A percentile compares a stretch with the other conserved stretches of the same genome.
Evolutionary conservation across 92 coral and sea anemone species (phyloP).

Genomic region (Parazoanthus swiftii): DNA sequence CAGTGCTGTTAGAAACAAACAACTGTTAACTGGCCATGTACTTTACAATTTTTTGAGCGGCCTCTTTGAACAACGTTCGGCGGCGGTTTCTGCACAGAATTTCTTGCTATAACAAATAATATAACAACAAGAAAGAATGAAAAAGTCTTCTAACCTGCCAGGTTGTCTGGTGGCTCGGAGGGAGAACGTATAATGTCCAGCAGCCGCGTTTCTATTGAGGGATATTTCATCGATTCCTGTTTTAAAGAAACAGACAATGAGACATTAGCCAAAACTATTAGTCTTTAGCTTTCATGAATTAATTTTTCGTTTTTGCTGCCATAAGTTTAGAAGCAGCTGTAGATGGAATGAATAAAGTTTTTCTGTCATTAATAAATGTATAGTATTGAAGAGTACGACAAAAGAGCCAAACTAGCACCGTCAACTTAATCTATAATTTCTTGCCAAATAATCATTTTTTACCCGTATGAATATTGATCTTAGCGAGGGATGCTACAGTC

Average conservation of each 20-base stretch:
- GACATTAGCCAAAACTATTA: constrained; percentile 28
- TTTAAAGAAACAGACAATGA: constrained; percentile 44
- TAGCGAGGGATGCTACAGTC: background rate
- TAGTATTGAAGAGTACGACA: constrained; percentile 64
- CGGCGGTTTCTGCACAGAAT: background rate
- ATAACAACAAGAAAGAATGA: constrained; percentile 30
- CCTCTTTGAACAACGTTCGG: constrained; percentile 4
- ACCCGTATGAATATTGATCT: background rate
- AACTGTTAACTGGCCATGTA: constrained; percentile 41
- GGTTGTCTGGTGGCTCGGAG: constrained; percentile 92
- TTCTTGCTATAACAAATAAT: constrained; percentile 5
- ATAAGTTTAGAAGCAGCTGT: constrained; percentile 83
- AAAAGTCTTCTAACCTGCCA: constrained; percentile 74
- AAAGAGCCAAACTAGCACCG: constrained; percentile 52
- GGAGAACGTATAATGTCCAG: constrained; percentile 97
- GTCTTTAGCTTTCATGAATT: constrained; percentile 24
- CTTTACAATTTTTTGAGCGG: constrained; percentile 17
- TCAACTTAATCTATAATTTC: constrained; percentile 25
- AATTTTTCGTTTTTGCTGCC: constrained; percentile 32
- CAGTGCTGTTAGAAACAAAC: constrained; percentile 47
- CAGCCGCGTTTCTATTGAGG: constrained; percentile 92
- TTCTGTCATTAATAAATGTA: constrained; percentile 92
- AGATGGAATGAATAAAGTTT: constrained; percentile 50
- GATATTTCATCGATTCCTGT: constrained; percentile 91
- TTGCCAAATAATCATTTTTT: constrained; percentile 18